Base-by-base conservation (phyloP, 1,140 invertebrate genomes). In the Drosophila saltans region DNA sequence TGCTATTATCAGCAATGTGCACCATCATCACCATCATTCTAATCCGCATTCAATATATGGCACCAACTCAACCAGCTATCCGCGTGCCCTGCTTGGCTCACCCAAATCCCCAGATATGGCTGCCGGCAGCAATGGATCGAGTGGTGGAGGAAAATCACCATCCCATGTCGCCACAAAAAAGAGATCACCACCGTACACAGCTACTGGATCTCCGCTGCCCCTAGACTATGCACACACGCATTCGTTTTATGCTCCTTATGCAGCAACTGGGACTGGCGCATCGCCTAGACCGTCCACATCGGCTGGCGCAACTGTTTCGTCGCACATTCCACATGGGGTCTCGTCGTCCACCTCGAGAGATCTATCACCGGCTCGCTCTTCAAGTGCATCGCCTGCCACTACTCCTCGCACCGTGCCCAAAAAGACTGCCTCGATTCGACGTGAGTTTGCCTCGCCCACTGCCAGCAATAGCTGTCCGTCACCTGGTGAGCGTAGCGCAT, bases 391-490 rank as follows among this genome's bases (percentile, higher is more conserved):
- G 39, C 86, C 90, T 16, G 78, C 58, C 48, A 68, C 77, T 9
- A 88, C 91, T 36, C 90, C 91, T 55, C 78, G 91, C 48, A 92
- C 92, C 55, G 91, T 92, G 75, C 92, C 92, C 73, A 92, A 92
- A 70, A 92, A 92, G 90, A 92, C 91, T 91, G 91, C 90, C 55
- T 90, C 92, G 26, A 88, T 92, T 66, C 85, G 92, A 40, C 83
- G 91, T 30, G 91, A 92, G 77, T 92, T 92, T 28, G 89, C 91
- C 61, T 92, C 92, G n/a, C 91, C 91, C 5, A 88, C 81, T 16
- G 72, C 91, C 33, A 70, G 74, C 75, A 86, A 76, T 65, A 89
- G 81, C 69, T 91, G 84, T 33, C 69, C 88, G 2, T 91, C 91
- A 43, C 84, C 90, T 40, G 75, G 80, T 21, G 90, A 89, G 45